A percentile compares a stretch with the other conserved stretches of the same genome.
Conservation (phyloP, 2,888 invertebrate species). For the Leptogaster cylindrica region DNA sequence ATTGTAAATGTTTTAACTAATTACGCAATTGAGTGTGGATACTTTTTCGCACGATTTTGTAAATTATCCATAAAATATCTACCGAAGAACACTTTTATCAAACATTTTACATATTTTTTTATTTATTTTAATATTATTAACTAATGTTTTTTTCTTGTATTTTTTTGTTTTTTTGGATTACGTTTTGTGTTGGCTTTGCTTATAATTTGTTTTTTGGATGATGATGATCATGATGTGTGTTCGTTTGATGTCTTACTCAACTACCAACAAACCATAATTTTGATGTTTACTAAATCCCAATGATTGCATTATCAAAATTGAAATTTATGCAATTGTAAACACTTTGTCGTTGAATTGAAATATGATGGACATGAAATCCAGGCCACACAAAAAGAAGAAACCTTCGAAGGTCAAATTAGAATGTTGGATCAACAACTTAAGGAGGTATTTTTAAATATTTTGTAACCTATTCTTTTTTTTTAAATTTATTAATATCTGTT, state of each 20-base stretch:
- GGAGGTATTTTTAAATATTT: constrained; percentile 76
- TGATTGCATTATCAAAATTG: not conserved
- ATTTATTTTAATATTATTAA: constrained; percentile 25
- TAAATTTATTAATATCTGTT: not conserved
- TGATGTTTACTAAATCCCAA: not conserved
- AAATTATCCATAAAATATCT: constrained; percentile 48
- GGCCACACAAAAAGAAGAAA: constrained; percentile 96
- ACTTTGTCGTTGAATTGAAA: not conserved
- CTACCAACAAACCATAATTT: not conserved
- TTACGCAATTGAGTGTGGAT: constrained; percentile 36
- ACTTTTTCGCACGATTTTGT: constrained; percentile 35
- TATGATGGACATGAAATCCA: constrained; percentile 56
- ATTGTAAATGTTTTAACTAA: constrained; percentile 1
- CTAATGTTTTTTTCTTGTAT: constrained; percentile 29
- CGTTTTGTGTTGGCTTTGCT: constrained; percentile 40
- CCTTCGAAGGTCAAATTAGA: constrained; percentile 90
- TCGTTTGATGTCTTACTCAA: not conserved
- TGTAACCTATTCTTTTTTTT: not conserved
- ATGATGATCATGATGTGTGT: not conserved
- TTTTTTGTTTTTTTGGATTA: constrained; percentile 41
- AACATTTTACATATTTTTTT: constrained; percentile 9
- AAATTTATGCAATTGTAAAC: constrained; percentile 42
- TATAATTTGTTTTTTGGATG: constrained; percentile 42
- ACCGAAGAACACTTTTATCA: constrained; percentile 42
- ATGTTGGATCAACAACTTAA: constrained; percentile 86